These are phyloP conservation scores for Pica pica DNA, from an alignment of 2,113 vertebrate species.

Conservation along the genomic window DNA sequence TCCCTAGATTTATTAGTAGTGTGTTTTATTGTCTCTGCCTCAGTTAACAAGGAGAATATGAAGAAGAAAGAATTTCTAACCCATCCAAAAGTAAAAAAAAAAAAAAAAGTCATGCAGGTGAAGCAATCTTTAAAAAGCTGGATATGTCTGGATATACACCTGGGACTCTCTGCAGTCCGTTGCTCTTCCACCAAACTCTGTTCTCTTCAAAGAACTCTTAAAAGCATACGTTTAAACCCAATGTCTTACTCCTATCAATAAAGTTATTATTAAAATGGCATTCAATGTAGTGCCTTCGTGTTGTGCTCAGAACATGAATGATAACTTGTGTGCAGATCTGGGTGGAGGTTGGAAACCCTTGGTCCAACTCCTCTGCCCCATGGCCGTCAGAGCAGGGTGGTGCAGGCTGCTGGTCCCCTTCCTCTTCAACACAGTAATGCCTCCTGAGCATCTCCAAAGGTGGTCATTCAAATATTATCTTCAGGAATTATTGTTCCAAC, in stretches of 20 bases:
- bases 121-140: not conserved
- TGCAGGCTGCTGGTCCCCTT: not conserved
- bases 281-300: not conserved
- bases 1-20: conserved; percentile 11
- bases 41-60: not conserved
- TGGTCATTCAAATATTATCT: not conserved
- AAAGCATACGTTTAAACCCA: not conserved
- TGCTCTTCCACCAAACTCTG: not conserved
- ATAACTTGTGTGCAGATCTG: not conserved
- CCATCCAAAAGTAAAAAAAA: not conserved
- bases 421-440: not conserved
- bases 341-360: not conserved
- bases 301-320: not conserved
- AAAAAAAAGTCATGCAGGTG: not conserved
- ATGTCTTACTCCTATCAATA: not conserved
- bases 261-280: not conserved
- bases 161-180: not conserved
- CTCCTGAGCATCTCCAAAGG: not conserved
- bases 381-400: rapidly evolving
- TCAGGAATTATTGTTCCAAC: not conserved
- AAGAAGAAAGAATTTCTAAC: not conserved
- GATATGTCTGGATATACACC: not conserved
- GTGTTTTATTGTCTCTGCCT: conserved; percentile 34
- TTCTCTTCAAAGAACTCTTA: not conserved
- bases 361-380: not conserved